Evolutionary conservation across 2,797 vertebrate genomes (phyloP).

Genomic region (Enteromius afrohamiltoni): DNA sequence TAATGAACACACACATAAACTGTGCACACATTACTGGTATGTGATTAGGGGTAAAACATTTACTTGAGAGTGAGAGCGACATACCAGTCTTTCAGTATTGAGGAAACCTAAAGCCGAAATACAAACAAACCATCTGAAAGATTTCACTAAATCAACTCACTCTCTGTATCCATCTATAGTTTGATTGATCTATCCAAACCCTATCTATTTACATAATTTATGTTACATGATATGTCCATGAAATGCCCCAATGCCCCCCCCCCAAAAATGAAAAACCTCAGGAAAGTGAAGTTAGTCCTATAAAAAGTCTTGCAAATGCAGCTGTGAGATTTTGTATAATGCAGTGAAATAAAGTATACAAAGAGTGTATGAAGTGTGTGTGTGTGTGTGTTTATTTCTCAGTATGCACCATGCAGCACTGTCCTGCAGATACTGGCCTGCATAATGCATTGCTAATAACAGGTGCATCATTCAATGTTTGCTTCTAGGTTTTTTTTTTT

Average conservation of each 20-base stretch:
- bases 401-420: neutral
- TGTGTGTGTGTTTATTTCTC: neutral
- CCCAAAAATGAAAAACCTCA: neutral
- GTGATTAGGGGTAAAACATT: constrained; percentile 33
- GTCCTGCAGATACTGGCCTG: neutral
- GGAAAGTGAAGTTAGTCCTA: neutral
- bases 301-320: neutral
- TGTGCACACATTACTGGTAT: constrained; percentile 5
- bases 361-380: neutral
- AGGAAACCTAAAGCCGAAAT: neutral
- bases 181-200: neutral
- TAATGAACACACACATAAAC: neutral
- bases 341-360: neutral
- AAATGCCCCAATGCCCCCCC: neutral
- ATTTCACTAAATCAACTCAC: neutral
- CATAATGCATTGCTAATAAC: constrained; percentile 4
- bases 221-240: too few species aligned
- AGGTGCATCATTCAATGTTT: constrained; percentile 39
- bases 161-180: constrained; percentile 8
- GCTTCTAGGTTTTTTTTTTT: constrained; percentile 26
- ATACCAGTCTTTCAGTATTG: constrained; percentile 1
- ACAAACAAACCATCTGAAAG: constrained; percentile 9
- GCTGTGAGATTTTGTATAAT: neutral
- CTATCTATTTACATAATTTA: too few species aligned
- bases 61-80: neutral